Evolutionary conservation across 2,888 invertebrate genomes (phyloP).

Genomic region (Papilio gigon): DNA sequence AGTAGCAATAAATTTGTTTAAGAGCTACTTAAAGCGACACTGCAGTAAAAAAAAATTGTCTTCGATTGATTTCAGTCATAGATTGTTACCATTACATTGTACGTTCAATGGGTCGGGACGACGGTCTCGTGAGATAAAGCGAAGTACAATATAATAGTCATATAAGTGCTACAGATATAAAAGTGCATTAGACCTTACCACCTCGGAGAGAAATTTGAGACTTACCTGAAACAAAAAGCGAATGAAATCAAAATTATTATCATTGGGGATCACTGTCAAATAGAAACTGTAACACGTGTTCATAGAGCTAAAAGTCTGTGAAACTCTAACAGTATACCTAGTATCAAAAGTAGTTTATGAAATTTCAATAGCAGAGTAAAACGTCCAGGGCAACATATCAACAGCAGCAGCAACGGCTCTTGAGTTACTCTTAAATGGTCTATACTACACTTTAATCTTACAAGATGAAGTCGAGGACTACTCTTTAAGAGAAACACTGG

Average conservation of each 20-base stretch:
- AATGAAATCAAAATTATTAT: too few species aligned
- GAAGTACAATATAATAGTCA: background rate
- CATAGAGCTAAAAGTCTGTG: too few species aligned
- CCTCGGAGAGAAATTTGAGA: background rate
- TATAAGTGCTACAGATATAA: background rate
- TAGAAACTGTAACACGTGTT: too few species aligned
- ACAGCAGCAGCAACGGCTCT: background rate
- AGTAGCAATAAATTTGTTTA: background rate
- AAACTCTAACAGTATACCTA: too few species aligned
- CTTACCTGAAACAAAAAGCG: conserved; percentile 34
- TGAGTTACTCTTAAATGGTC: background rate
- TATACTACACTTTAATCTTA: background rate
- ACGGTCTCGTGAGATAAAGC: background rate
- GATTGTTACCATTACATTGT: too few species aligned
- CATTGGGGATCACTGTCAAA: too few species aligned
- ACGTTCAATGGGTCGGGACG: background rate
- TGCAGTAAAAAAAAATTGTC: too few species aligned
- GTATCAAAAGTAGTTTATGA: too few species aligned
- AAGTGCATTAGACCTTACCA: conserved; percentile 5
- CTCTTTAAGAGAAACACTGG: background rate
- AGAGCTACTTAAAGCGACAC: background rate
- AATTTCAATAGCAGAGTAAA: too few species aligned
- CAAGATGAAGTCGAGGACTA: conserved; percentile 2
- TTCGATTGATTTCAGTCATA: too few species aligned
- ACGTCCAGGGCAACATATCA: background rate